Base-by-base conservation (phyloP, 2,797 vertebrate species). In the Crenuchus spilurus region DNA sequence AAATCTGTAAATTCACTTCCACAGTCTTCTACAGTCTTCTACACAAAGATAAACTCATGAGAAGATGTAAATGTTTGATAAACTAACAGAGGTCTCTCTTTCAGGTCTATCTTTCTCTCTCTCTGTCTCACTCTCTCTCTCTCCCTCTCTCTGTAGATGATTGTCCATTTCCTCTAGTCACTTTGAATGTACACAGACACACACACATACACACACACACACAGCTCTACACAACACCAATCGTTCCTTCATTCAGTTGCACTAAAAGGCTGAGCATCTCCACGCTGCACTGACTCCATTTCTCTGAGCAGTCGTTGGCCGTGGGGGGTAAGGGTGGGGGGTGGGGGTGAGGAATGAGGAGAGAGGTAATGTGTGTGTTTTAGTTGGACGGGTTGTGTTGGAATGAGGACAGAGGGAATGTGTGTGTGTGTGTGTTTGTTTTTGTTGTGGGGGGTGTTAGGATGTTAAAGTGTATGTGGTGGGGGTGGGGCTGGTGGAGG, bases 231-330 rank as follows among this genome's bases (percentile, higher is more conserved):
- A 78, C 71, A 76, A 75, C 76, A 52, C 55, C 14, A 68, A 74
- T 7, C 63, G 51, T 48, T 16, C 16, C 14, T 39, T 69, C 64
- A 77, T 73, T 82, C 63, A 76, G 42, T 52, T 8, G 42, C 49
- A 78, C 52, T 77, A 69, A 83, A 70, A 72, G 82, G 85, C 82
- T 76, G 77, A 18, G 71, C 44, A 82, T 75, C 80, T 83, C 78
- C 86, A 76, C 80, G 82, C 87, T 87, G 87, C 90, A 83, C 87
- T 77, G 87, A 85, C 87, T 91, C 87, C 83, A 77, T 84, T 81
- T 86, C 72, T 75, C 55, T 51, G 69, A 72, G 57, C 46, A 46
- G 58, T 33, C 70, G 41, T 49, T 73, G 75, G 55, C 73, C 31
- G 42, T 62, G 46, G 48, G n/a, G n/a, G 30, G 37, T 20, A 55